phyloP scores from a whole-genome alignment of 1,140 invertebrate species.

The Drosophila punjabiensis region DNA sequence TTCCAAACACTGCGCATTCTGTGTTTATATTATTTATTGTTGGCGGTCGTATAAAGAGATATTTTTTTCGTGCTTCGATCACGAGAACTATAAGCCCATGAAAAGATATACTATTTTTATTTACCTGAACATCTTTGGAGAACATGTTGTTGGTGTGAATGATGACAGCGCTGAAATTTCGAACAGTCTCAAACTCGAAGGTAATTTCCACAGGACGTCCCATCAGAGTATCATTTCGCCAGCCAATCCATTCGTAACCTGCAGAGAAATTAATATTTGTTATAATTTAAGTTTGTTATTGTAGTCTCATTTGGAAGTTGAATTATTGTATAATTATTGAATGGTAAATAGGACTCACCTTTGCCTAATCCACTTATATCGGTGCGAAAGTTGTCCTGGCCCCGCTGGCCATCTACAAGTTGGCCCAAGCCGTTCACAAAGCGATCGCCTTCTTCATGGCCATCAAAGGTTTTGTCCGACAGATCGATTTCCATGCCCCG shows the following conservation, averaged over 20 bases:
- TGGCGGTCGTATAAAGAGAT: conserved; percentile 21
- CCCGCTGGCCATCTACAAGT: conserved; percentile 94
- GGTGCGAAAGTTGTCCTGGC: conserved; percentile 92
- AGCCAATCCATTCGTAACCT: conserved; percentile 96
- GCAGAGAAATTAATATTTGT: conserved; percentile 33
- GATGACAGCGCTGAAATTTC: conserved; percentile 92
- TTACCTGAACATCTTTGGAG: conserved; percentile 89
- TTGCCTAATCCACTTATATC: conserved; percentile 89
- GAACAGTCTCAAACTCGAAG: conserved; percentile 92
- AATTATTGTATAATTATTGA: background rate
- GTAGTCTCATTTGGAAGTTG: background rate
- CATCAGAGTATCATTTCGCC: conserved; percentile 90
- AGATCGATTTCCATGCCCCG: conserved; percentile 94
- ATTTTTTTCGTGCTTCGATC: conserved; percentile 21
- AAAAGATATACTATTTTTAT: background rate
- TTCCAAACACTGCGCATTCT: conserved; percentile 55
- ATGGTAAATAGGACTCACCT: conserved; percentile 86
- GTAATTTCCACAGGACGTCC: conserved; percentile 89
- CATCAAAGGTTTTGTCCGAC: conserved; percentile 97
- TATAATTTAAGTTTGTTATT: background rate
- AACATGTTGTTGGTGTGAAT: conserved; percentile 92
- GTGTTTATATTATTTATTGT: conserved; percentile 62
- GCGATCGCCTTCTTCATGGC: conserved; percentile 90
- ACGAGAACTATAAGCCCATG: background rate
- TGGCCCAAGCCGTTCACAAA: conserved; percentile 95